Percentiles rank a stretch among this genome's conserved stretches.
Evolutionary conservation across 2,113 vertebrate species (phyloP).

Genomic region (Nerophis ophidion): DNA sequence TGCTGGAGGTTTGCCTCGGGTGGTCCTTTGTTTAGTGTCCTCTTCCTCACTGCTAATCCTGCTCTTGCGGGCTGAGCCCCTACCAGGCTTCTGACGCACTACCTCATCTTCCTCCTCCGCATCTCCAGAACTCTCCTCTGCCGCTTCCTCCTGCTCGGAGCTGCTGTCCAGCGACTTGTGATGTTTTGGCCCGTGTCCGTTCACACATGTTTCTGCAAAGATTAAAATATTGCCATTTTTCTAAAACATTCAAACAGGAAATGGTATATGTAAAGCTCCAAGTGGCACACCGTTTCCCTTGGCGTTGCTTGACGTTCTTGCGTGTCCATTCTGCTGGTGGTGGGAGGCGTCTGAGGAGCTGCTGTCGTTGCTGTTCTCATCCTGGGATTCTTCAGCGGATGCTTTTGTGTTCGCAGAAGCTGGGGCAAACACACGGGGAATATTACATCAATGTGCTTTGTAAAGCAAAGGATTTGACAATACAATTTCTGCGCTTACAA

Average conservation of each 20-base stretch:
- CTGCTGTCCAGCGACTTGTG: slow-evolving; percentile 35
- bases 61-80: slow-evolving; percentile 51
- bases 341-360: slow-evolving; percentile 39
- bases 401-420: slow-evolving; percentile 49
- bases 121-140: slow-evolving; percentile 46
- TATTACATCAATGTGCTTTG: not conserved
- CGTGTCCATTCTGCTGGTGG: slow-evolving; percentile 47
- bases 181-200: slow-evolving; percentile 58
- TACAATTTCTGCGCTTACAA: not conserved
- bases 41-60: slow-evolving; percentile 55
- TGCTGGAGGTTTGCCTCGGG: slow-evolving; percentile 32
- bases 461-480: not conserved
- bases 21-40: slow-evolving; percentile 20
- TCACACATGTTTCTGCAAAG: slow-evolving; percentile 56
- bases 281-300: slow-evolving; percentile 47
- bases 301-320: slow-evolving; percentile 23
- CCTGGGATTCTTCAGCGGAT: slow-evolving; percentile 47
- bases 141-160: slow-evolving; percentile 47
- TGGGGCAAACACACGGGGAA: slow-evolving; percentile 15
- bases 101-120: slow-evolving; percentile 33
- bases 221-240: not conserved
- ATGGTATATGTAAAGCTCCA: not conserved
- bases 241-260: too few relatives aligned
- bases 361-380: slow-evolving; percentile 38
- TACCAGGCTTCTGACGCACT: slow-evolving; percentile 31